A percentile compares a stretch with the other conserved stretches of the same genome.
Evolutionary conservation across 2,113 vertebrate genomes (phyloP).

Genomic region (Reinhardtius hippoglossoides): DNA sequence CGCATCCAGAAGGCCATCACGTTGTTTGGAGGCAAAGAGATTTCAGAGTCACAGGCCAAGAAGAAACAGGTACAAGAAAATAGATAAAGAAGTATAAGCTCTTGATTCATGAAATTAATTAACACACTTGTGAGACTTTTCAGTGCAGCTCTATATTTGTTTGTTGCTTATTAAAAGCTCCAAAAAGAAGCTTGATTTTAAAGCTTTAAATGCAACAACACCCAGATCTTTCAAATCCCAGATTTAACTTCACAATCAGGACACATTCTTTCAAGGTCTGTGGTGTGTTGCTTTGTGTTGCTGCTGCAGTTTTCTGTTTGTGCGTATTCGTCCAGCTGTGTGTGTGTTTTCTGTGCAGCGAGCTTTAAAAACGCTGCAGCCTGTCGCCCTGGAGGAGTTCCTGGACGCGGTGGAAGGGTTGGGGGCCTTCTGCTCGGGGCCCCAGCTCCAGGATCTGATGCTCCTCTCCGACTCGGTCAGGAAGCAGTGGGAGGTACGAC

Average conservation of each 20-base stretch:
- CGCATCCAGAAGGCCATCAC: constrained; percentile 70
- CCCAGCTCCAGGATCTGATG: constrained; percentile 79
- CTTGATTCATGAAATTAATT: no score
- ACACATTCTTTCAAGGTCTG: constrained; percentile 10
- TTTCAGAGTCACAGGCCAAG: constrained; percentile 68
- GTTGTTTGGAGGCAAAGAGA: constrained; percentile 64
- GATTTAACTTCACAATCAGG: background rate
- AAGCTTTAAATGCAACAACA: constrained; percentile 1
- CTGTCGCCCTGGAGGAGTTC: constrained; percentile 84
- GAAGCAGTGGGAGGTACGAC: constrained; percentile 87
- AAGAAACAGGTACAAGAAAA: constrained; percentile 71
- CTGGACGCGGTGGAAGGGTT: constrained; percentile 85
- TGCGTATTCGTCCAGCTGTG: constrained; percentile 25
- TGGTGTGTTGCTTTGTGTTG: constrained; percentile 23
- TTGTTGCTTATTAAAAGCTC: background rate
- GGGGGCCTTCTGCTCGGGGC: constrained; percentile 77
- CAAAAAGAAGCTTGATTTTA: background rate
- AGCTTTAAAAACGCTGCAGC: constrained; percentile 82
- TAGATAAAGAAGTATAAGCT: no score
- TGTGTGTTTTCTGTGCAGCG: constrained; percentile 75
- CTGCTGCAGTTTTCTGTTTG: constrained; percentile 14
- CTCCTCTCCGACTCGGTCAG: constrained; percentile 78
- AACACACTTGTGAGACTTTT: background rate
- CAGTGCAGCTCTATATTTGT: background rate
- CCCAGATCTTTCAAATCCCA: constrained; percentile 11